These are phyloP conservation scores for Ecdyonurus torrentis DNA, from an alignment of 2,888 invertebrate species.

Conservation along the genomic window DNA sequence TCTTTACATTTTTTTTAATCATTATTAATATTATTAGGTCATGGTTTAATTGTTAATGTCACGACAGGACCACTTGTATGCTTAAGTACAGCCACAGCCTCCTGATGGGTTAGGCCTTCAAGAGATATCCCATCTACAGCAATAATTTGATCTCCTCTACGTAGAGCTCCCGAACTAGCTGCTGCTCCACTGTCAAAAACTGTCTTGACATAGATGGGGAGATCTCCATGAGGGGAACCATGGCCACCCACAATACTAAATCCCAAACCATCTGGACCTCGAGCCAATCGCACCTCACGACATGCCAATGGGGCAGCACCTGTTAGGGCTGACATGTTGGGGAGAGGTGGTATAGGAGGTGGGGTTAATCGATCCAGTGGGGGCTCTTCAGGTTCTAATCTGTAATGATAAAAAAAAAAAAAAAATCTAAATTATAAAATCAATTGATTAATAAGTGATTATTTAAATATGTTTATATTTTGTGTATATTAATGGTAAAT, in stretches of 20 bases:
- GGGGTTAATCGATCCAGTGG: not conserved
- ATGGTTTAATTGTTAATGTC: slow-evolving; percentile 27
- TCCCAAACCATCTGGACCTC: slow-evolving; percentile 34
- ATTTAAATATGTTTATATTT: too few species aligned
- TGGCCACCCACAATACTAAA: slow-evolving; percentile 36
- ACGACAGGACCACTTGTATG: slow-evolving; percentile 28
- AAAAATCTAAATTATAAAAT: not conserved
- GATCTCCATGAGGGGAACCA: slow-evolving; percentile 32
- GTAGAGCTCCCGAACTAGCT: slow-evolving; percentile 23
- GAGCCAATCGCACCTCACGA: slow-evolving; percentile 26
- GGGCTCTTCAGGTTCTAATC: slow-evolving; percentile 1
- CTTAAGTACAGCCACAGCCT: slow-evolving; percentile 28
- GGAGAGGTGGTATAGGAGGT: not conserved
- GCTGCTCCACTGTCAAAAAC: slow-evolving; percentile 26
- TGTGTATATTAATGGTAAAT: too few species aligned
- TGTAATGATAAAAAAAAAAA: not conserved
- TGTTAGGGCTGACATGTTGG: not conserved
- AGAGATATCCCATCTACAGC: slow-evolving; percentile 25
- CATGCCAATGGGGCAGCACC: slow-evolving; percentile 8
- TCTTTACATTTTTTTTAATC: not conserved
- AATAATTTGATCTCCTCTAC: slow-evolving; percentile 27
- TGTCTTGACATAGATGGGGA: slow-evolving; percentile 34
- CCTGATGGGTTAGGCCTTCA: slow-evolving; percentile 26
- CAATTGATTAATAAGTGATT: not conserved
- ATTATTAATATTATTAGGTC: slow-evolving; percentile 1